Base-by-base conservation (phyloP, 1,140 invertebrate species). In the Drosophila baimaii region DNA sequence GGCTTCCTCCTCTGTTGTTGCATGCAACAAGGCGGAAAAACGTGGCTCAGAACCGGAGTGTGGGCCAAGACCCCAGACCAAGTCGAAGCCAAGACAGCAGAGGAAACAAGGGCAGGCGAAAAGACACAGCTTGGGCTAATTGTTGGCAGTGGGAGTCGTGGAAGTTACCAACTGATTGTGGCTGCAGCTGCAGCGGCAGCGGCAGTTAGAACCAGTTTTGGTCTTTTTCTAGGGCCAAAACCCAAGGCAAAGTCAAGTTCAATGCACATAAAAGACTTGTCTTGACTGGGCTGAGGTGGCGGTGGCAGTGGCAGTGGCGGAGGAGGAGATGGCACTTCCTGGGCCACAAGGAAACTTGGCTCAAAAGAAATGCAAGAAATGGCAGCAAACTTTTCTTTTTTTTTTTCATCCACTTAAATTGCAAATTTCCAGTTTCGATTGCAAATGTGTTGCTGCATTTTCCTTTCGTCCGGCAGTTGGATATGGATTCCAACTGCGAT, bases 391-490 rank as follows among this genome's bases (percentile, higher is more conserved):
- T 77, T 77, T 70, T 49, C 8, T 27, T 73, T 84, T 84, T 49
- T 27, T 27, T 73, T 84, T 84, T 29, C 81, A 83, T 61, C 81
- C 81, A 84, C 82, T 84, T 84, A 84, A 84, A 80, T 84, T 84
- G 81, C 81, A 84, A 83, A 84, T 80, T 84, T 84, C 81, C 81
- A 79, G 81, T 84, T 84, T 84, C 81, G 77, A 84, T 84, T 79
- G 77, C 80, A 66, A 77, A 69, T 62, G 63, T 59, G 63, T 59
- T 58, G 62, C 55, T 61, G 62, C 43, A 63, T 73, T 74, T 68
- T 63, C 56, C 63, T 58, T 58, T 62, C 55, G 33, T 57, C 44
- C 37, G 66, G 31, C 62, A 37, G 43, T 71, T 46, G 69, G 69
- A 58, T 71, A 58, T 49, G 69, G 65, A 58, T 71, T 71, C 66